These are phyloP conservation scores for Cydia amplana DNA, from an alignment of 1,140 invertebrate genomes.

Conservation along the genomic window DNA sequence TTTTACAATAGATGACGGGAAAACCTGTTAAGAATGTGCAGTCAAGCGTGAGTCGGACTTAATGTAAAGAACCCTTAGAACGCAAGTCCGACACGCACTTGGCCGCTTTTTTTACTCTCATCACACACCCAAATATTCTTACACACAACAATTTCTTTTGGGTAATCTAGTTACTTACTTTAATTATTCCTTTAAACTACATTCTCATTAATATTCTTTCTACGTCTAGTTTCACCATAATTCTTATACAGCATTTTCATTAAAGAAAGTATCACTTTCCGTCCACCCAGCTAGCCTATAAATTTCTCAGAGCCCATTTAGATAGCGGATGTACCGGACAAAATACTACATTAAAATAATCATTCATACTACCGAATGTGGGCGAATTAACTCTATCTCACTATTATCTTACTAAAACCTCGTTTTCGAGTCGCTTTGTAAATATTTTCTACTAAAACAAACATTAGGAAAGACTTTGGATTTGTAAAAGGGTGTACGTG, in stretches of 20 bases:
- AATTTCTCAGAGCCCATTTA: slow-evolving; percentile 50
- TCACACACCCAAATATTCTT: background rate
- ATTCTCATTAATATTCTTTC: no score
- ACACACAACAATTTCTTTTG: no score
- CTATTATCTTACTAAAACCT: slow-evolving; percentile 49
- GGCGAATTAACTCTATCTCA: slow-evolving; percentile 57
- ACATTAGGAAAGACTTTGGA: slow-evolving; percentile 36
- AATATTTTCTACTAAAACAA: slow-evolving; percentile 51
- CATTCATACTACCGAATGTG: slow-evolving; percentile 64
- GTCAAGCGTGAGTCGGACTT: no score
- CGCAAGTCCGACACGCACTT: no score
- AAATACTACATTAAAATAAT: slow-evolving; percentile 51
- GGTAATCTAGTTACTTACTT: no score
- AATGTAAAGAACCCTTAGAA: background rate
- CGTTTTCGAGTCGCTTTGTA: slow-evolving; percentile 47
- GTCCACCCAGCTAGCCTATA: slow-evolving; percentile 32
- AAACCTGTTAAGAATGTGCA: no score
- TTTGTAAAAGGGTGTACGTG: background rate
- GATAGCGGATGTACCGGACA: slow-evolving; percentile 55
- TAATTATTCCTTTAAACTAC: no score
- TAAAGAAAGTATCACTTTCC: slow-evolving; percentile 17
- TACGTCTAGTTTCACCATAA: background rate
- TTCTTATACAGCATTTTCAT: slow-evolving; percentile 27
- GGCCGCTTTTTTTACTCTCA: background rate
- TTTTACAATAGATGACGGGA: no score